Conservation (phyloP, 1,140 invertebrate species). For the Micrasema minimum region DNA sequence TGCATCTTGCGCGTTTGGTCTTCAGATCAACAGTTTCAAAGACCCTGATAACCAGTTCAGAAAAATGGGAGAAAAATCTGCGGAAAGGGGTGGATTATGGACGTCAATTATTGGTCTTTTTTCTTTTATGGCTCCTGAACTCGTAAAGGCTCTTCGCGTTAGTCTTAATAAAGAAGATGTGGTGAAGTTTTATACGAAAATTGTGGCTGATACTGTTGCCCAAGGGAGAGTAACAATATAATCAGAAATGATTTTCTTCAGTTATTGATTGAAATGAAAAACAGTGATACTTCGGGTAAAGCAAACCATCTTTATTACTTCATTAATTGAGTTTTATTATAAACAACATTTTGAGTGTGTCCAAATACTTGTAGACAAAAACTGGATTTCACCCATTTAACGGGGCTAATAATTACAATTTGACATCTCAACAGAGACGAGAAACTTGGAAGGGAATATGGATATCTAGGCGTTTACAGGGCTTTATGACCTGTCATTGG, state of each 20-base stretch:
- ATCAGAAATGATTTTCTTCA: slow-evolving; percentile 72
- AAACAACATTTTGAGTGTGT: too few species aligned
- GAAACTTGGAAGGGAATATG: too few species aligned
- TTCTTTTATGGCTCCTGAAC: slow-evolving; percentile 24
- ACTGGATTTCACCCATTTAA: too few species aligned
- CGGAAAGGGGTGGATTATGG: slow-evolving; percentile 15
- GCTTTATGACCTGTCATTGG: too few species aligned
- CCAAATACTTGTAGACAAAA: too few species aligned
- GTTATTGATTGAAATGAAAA: slow-evolving; percentile 69
- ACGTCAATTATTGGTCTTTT: slow-evolving; percentile 1
- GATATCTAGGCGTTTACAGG: too few species aligned
- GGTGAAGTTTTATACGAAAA: slow-evolving; percentile 64
- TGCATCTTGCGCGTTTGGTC: slow-evolving; percentile 71
- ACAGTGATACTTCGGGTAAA: too few species aligned
- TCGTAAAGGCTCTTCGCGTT: background rate
- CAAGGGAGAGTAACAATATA: slow-evolving; percentile 62
- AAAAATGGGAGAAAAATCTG: slow-evolving; percentile 61
- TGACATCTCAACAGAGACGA: too few species aligned
- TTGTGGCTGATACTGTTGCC: slow-evolving; percentile 68
- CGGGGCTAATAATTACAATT: too few species aligned
- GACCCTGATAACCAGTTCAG: slow-evolving; percentile 69
- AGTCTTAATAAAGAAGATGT: slow-evolving; percentile 11
- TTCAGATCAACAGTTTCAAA: slow-evolving; percentile 69
- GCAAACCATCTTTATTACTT: too few species aligned
- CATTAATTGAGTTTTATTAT: too few species aligned